Evolutionary conservation across 2,113 vertebrate genomes (phyloP), one percentile per base, ranked within the genome.

Genomic region (Gnathonemus longibarbis): DNA sequence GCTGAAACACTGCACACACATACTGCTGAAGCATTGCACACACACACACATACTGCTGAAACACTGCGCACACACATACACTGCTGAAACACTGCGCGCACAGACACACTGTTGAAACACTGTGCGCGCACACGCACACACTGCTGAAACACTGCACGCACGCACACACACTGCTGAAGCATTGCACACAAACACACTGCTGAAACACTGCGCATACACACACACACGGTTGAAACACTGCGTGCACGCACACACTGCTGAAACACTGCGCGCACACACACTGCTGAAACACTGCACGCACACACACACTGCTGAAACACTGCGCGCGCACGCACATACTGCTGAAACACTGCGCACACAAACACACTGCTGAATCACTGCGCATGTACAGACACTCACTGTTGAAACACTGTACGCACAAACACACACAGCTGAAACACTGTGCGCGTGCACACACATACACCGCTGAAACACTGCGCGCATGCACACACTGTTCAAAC

Each of bases 391-490:
- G n/a, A n/a, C 42, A 5, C 42, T 89, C 39, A 39, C 39, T 39
- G 39, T 2, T 39, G 39, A 39, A 39, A 39, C 39, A 39, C 39
- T 39, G 8, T 8, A 2, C 84, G 87, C 45, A 83, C n/a, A n/a
- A n/a, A n/a, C 74, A 35, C 45, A 15, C 58, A 48, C 80, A 87
- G 84, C 89, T 84, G 88, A 90, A 77, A 90, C 77, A 87, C 21
- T 15, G 3, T 2, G 1, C 31, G 35, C 31, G 3, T 2, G 1
- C 31, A 15, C 31, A 0, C 8, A 48, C 8, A 46, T 7, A 46
- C 46, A 46, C 7, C 10, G 8, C 1, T 48, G 46, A 48, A 48
- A 48, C 46, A 48, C 46, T 48, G 46, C 48, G 35, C 35, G 0
- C 35, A 0, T 0, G 2, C 46, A 48, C 9, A 49, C 48, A 42